Conservation (phyloP, 1,140 invertebrate genomes). For the Camponotus pennsylvanicus region DNA sequence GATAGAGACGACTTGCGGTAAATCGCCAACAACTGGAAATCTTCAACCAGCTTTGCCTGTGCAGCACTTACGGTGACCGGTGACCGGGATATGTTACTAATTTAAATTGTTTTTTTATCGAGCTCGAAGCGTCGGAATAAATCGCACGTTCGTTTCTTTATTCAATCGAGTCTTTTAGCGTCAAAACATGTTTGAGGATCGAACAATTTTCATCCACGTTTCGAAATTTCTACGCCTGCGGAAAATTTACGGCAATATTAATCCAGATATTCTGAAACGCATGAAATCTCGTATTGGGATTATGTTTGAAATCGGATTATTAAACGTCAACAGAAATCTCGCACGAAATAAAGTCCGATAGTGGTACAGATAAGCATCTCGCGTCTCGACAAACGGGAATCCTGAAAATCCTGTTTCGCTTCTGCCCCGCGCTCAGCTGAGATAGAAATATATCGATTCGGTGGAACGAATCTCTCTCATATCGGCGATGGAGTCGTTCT, state of each 20-base stretch:
- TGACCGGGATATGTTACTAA: conserved; percentile 41
- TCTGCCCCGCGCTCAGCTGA: conserved; percentile 8
- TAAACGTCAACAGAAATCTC: conserved; percentile 34
- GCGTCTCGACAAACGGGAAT: conserved; percentile 35
- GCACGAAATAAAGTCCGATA: conserved; percentile 22
- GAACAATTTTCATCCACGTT: not conserved
- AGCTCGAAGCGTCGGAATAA: not conserved
- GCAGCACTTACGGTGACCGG: conserved; percentile 53
- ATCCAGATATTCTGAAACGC: conserved; percentile 34
- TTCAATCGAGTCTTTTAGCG: not conserved
- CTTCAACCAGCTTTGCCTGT: conserved; percentile 8
- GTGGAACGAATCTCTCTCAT: conserved; percentile 45
- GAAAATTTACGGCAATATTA: conserved; percentile 17
- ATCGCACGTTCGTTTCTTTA: conserved; percentile 7
- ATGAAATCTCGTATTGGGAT: conserved; percentile 38
- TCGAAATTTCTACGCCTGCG: not conserved
- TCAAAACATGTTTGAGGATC: conserved; percentile 26
- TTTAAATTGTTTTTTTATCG: conserved; percentile 37
- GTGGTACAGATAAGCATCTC: not conserved
- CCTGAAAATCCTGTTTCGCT: conserved; percentile 53
- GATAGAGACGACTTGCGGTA: conserved; percentile 54
- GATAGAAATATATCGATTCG: conserved; percentile 48
- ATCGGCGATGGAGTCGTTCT: conserved; percentile 4
- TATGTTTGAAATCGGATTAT: conserved; percentile 50
- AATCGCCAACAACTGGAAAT: conserved; percentile 60